Evolutionary conservation across 1,140 invertebrate genomes (phyloP).

Genomic region (Tyrophagus putrescentiae): DNA sequence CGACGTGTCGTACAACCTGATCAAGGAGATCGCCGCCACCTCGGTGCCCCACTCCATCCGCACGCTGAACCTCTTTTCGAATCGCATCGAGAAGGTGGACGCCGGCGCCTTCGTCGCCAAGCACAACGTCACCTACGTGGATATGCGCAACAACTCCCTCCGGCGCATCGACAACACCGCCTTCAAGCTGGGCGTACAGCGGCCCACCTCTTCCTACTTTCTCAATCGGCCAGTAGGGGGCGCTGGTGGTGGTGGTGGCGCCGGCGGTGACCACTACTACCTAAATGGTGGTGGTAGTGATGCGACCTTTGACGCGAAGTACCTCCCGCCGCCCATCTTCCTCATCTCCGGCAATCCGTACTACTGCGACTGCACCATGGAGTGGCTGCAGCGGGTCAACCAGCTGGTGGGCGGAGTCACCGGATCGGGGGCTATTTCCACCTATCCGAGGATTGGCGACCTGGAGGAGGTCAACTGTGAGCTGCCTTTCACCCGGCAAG

Average conservation of each 20-base stretch:
- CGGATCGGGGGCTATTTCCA: constrained; percentile 7
- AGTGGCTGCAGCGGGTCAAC: constrained; percentile 71
- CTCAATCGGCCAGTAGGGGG: too few relatives aligned
- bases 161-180: constrained; percentile 62
- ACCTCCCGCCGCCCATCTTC: constrained; percentile 53
- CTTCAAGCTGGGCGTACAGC: constrained; percentile 50
- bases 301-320: background rate
- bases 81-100: constrained; percentile 58
- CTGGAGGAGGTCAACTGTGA: constrained; percentile 77
- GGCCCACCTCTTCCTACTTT: constrained; percentile 30
- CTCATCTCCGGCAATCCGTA: constrained; percentile 74
- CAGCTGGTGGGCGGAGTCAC: constrained; percentile 28
- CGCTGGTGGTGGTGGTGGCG: too few relatives aligned
- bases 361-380: constrained; percentile 73
- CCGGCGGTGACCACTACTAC: too few relatives aligned
- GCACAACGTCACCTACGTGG: constrained; percentile 60
- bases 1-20: constrained; percentile 65
- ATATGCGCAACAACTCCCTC: constrained; percentile 70
- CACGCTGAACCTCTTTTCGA: constrained; percentile 62
- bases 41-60: constrained; percentile 61
- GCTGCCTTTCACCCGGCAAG: constrained; percentile 61
- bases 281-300: too few relatives aligned
- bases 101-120: constrained; percentile 67
- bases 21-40: constrained; percentile 51
- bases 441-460: constrained; percentile 74